These are phyloP conservation scores for Pholis gunnellus DNA, from an alignment of 2,113 vertebrate species.

Conservation along the genomic window DNA sequence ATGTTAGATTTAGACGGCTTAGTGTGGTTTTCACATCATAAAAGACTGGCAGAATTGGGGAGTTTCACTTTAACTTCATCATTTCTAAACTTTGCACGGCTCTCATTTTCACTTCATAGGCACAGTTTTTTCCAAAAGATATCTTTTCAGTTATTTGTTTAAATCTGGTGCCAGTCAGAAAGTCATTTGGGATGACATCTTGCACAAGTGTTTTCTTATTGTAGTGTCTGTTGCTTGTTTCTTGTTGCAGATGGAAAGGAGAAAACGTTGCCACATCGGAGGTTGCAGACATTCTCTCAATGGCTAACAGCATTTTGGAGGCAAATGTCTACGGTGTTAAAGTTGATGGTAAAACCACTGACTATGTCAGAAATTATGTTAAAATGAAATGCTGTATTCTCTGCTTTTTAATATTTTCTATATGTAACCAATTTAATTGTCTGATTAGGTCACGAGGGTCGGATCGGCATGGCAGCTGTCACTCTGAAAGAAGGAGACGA, in stretches of 20 bases:
- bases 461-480: slow-evolving; percentile 90
- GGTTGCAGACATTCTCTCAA: slow-evolving; percentile 84
- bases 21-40: background rate
- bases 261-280: slow-evolving; percentile 95
- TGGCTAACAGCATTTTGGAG: slow-evolving; percentile 85
- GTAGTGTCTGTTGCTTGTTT: background rate
- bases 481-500: slow-evolving; percentile 78
- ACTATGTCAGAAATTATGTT: background rate
- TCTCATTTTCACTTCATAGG: background rate
- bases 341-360: slow-evolving; percentile 85
- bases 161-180: background rate
- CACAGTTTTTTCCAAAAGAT: background rate
- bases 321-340: slow-evolving; percentile 91
- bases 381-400: background rate
- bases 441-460: slow-evolving; percentile 88
- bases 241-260: slow-evolving; percentile 90
- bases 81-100: background rate
- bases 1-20: background rate
- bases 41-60: background rate
- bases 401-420: background rate
- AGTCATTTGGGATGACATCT: background rate
- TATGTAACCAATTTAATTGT: background rate
- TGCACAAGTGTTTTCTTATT: background rate
- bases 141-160: background rate
- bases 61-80: background rate